Percentiles rank a stretch among this genome's conserved stretches.
These are phyloP conservation scores for Antechinus flavipes DNA, from an alignment of 2,113 vertebrate genomes.

Conservation along the genomic window DNA sequence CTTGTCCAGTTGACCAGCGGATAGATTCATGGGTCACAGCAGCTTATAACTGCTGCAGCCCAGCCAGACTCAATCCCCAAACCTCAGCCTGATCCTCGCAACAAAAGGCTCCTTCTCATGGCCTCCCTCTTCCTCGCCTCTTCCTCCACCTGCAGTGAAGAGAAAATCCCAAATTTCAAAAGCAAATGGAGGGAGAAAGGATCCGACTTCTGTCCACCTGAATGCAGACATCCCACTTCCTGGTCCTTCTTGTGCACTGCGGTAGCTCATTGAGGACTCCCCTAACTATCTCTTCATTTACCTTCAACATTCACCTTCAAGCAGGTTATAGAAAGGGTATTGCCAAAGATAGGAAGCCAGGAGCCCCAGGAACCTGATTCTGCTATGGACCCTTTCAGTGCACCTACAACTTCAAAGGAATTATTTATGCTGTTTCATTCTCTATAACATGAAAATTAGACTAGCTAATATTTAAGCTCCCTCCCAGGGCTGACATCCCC, in stretches of 20 bases:
- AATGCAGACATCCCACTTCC: not conserved
- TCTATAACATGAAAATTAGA: not conserved
- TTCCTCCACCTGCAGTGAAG: not conserved
- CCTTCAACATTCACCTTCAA: too few relatives aligned
- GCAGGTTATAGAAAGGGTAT: not conserved
- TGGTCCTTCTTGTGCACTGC: not conserved
- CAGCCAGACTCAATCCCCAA: not conserved
- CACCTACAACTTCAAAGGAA: not conserved
- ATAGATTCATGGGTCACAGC: too few relatives aligned
- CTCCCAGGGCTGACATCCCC: too few relatives aligned
- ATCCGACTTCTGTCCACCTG: not conserved
- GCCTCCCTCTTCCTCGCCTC: not conserved
- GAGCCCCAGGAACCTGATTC: not conserved
- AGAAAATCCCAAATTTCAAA: not conserved
- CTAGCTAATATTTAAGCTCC: not conserved
- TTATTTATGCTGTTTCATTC: not conserved
- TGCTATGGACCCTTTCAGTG: not conserved
- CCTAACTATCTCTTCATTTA: not conserved
- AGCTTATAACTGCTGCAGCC: not conserved
- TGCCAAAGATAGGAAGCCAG: not conserved
- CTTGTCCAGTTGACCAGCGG: not conserved
- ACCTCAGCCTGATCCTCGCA: not conserved
- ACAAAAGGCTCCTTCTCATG: not conserved
- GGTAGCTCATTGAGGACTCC: not conserved
- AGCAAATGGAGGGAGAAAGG: not conserved